Conservation (phyloP, 1,140 invertebrate genomes). For the Halesus radiatus region DNA sequence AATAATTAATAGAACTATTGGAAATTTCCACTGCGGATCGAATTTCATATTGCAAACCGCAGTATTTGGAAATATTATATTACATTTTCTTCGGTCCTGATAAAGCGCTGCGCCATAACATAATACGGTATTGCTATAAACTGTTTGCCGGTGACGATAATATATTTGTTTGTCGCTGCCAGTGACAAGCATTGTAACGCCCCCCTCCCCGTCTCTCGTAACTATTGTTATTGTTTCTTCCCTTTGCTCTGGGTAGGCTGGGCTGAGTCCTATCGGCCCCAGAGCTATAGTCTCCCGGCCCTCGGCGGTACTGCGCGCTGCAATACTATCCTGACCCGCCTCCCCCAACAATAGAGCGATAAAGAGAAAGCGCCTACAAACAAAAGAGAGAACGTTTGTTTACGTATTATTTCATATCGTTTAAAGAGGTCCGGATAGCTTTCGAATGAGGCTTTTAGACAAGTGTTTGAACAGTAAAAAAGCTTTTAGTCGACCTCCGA, state of each 20-base stretch:
- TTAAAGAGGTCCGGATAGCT: not conserved
- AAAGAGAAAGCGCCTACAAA: slow-evolving; percentile 6
- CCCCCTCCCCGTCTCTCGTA: not conserved
- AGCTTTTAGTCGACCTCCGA: not conserved
- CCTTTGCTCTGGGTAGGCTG: too few relatives aligned
- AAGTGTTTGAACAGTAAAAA: slow-evolving; percentile 2
- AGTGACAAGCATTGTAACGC: slow-evolving; percentile 27
- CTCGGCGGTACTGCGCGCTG: slow-evolving; percentile 3
- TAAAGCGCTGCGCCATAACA: not conserved
- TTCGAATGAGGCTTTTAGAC: slow-evolving; percentile 15
- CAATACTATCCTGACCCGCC: too few relatives aligned
- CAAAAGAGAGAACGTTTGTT: slow-evolving; percentile 30
- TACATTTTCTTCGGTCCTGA: too few relatives aligned
- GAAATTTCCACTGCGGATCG: too few relatives aligned
- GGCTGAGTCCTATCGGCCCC: not conserved
- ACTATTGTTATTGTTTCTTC: slow-evolving; percentile 30
- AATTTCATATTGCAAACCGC: too few relatives aligned
- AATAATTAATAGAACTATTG: too few relatives aligned
- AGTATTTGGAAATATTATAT: too few relatives aligned
- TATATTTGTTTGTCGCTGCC: slow-evolving; percentile 5
- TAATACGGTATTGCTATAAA: not conserved
- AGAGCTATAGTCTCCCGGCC: not conserved
- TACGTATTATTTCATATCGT: slow-evolving; percentile 10
- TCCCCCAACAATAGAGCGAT: slow-evolving; percentile 10
- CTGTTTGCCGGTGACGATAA: slow-evolving; percentile 11